Base-by-base conservation (phyloP, 2,113 vertebrate species). In the Boulengeromyrus knoepffleri region DNA sequence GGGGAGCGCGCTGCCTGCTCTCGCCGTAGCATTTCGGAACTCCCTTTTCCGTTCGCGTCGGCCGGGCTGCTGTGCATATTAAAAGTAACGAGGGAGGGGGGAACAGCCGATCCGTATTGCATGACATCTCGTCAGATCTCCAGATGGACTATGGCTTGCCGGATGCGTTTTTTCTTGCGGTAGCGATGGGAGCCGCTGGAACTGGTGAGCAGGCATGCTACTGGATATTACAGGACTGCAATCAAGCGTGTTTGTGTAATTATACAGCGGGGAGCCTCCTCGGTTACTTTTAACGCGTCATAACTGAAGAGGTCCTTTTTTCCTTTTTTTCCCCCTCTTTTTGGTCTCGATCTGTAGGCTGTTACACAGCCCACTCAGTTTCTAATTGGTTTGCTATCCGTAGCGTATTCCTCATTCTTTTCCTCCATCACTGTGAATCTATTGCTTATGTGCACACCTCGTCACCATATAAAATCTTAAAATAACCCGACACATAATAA, bases 181-280 rank as follows among this genome's bases (percentile, higher is more conserved):
- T 89, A 92, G 91, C 91, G 92, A 94, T 95, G 96, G 95, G 94
- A 94, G 94, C 96, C 95, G 95, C 95, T 95, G 95, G 94, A 95
- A 91, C 88, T 93, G 93, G 93, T 89, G 92, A 93, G 91, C 89
- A 88, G 92, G 90, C 87, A 92, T 93, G 93, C 91, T 89, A 88
- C 90, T 62, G 94, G 94, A 92, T 85, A 90, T 92, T 91, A 91
- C 92, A 90, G 92, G 93, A 93, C 94, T 91, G 93, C 92, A 88
- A 93, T 92, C 95, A 88, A 93, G 92, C 92, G 92, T 91, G 90
- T 90, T 92, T 89, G 80, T 24, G 19, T 92, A 91, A 92, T 88
- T 93, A 86, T 91, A 50, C 92, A 91, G 91, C 89, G 92, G 91
- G 92, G 88, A 91, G 92, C 94, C 92, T 90, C 92, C 88, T 90